These are phyloP conservation scores for Maccullochella peelii DNA, from an alignment of 2,113 vertebrate genomes.

Conservation along the genomic window DNA sequence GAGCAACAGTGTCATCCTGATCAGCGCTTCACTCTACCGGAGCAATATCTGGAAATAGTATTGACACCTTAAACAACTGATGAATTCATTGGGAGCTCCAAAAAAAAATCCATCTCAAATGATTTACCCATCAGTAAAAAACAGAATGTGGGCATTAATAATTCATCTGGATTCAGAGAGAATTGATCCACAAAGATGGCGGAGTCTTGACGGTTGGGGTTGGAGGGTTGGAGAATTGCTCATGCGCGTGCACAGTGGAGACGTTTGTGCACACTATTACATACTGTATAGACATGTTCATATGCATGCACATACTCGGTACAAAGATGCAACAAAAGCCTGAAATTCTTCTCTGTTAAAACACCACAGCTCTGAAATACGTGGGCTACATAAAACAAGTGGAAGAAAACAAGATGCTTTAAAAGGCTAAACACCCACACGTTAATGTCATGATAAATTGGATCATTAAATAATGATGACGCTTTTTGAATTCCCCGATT, in stretches of 20 bases:
- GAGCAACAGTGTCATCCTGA: conserved; percentile 63
- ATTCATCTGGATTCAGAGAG: conserved; percentile 79
- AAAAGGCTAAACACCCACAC: conserved; percentile 26
- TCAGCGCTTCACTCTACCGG: conserved; percentile 54
- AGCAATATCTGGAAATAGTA: conserved; percentile 72
- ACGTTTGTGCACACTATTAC: conserved; percentile 8
- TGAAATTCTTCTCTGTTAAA: background rate
- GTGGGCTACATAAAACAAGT: background rate
- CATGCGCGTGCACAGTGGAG: background rate
- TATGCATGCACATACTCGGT: background rate
- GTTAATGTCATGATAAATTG: conserved; percentile 37
- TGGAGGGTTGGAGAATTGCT: conserved; percentile 48
- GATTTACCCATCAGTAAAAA: conserved; percentile 83
- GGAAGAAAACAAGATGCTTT: background rate
- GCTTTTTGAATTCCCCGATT: conserved; percentile 23
- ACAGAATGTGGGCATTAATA: conserved; percentile 82
- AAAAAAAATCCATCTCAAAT: conserved; percentile 79
- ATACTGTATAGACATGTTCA: conserved; percentile 21
- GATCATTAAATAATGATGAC: conserved; percentile 50
- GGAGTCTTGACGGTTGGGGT: conserved; percentile 39
- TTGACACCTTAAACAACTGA: conserved; percentile 81
- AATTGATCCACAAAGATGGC: conserved; percentile 76
- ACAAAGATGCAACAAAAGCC: background rate
- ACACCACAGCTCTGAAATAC: conserved; percentile 1
- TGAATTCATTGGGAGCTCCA: conserved; percentile 73